Percentiles rank a stretch among this genome's conserved stretches.
These are phyloP conservation scores for Stratiolaelaps scimitus DNA, from an alignment of 1,140 invertebrate genomes.

Conservation along the genomic window DNA sequence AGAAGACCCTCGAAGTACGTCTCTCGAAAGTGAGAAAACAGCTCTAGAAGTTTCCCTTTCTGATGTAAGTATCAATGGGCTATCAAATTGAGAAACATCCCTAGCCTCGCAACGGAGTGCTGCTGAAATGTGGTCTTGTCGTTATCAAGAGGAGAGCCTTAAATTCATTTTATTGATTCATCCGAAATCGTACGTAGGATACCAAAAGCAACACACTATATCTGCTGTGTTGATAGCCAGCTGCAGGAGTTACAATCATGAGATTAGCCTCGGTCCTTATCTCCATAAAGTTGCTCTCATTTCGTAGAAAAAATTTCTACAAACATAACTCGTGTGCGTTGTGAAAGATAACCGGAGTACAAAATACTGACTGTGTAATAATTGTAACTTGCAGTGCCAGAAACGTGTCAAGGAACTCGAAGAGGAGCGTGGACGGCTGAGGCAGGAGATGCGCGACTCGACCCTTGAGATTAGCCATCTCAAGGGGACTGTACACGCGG, in stretches of 20 bases:
- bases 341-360: no score
- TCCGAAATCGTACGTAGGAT: no score
- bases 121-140: not conserved
- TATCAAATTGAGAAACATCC: not conserved
- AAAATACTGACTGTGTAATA: no score
- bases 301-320: no score
- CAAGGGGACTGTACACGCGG: not conserved
- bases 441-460: not conserved
- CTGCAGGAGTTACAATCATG: no score
- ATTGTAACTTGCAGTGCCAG: not conserved
- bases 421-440: not conserved
- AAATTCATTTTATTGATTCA: no score
- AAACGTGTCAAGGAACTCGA: slow-evolving; percentile 18
- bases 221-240: no score
- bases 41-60: not conserved
- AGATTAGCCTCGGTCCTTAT: no score
- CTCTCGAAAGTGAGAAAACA: slow-evolving; percentile 10
- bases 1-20: not conserved
- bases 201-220: no score
- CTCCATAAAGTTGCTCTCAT: no score
- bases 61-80: not conserved
- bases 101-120: not conserved
- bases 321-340: no score
- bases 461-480: not conserved
- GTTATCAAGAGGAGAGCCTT: no score